Evolutionary conservation across 2,113 vertebrate species (phyloP).

Genomic region (Dryoscopus gambensis): DNA sequence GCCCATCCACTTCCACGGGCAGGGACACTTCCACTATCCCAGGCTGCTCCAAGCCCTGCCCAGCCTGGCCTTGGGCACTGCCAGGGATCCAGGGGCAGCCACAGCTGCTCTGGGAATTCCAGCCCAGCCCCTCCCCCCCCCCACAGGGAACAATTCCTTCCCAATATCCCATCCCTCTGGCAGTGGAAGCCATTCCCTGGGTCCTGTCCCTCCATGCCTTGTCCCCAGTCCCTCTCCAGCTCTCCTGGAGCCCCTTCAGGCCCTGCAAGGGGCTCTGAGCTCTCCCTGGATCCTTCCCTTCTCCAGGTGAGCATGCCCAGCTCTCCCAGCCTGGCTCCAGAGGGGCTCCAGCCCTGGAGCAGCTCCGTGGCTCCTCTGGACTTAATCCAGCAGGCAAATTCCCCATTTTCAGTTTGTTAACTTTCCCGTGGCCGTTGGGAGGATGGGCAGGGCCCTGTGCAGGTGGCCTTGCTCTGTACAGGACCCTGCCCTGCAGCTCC

Average conservation of each 20-base stretch:
- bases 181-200: not conserved
- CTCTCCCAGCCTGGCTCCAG: not conserved
- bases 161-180: not conserved
- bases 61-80: not conserved
- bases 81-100: not conserved
- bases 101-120: not conserved
- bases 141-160: not conserved
- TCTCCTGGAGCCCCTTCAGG: not conserved
- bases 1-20: rapidly evolving
- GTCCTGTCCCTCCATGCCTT: not conserved
- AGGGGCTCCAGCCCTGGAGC: not conserved
- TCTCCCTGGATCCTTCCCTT: not conserved
- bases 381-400: rapidly evolving
- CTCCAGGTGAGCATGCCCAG: not conserved
- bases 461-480: not conserved
- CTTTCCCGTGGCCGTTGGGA: too few relatives aligned
- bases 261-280: not conserved
- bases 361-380: rapidly evolving
- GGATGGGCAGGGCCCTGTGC: too few relatives aligned
- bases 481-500: not conserved
- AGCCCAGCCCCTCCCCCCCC: too few relatives aligned
- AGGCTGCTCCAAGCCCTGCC: not conserved
- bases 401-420: not conserved
- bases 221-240: not conserved
- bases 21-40: not conserved